These are phyloP conservation scores for Cyanoramphus novaezelandiae DNA, from an alignment of 2,113 vertebrate species.

Conservation along the genomic window DNA sequence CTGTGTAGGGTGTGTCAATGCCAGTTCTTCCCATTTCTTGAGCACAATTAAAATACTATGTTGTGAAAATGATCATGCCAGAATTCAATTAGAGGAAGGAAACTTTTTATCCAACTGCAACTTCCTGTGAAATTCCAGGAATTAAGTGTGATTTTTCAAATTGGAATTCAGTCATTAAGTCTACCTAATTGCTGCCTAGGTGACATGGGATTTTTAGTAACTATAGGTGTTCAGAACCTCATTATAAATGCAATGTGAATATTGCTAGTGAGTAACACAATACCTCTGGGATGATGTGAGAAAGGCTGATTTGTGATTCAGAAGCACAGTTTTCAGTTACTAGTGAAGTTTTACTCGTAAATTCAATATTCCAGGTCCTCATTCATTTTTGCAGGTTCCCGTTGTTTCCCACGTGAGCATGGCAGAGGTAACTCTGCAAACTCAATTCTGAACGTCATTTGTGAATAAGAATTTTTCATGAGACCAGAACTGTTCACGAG, in stretches of 20 bases:
- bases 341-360: neutral
- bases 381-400: neutral
- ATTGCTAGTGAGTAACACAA: neutral
- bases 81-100: neutral
- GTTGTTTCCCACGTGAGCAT: neutral
- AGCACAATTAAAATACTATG: neutral
- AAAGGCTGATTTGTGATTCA: neutral
- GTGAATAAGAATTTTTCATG: neutral
- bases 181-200: neutral
- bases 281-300: neutral
- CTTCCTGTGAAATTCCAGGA: constrained; percentile 29
- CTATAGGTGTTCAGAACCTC: neutral
- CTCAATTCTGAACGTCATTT: neutral
- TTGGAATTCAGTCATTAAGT: neutral
- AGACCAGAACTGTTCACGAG: neutral
- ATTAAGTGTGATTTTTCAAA: constrained; percentile 5
- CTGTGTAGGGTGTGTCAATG: neutral
- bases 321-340: neutral
- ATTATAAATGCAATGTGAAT: neutral
- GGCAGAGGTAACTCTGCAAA: neutral
- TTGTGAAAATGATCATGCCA: neutral
- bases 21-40: neutral
- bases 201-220: neutral
- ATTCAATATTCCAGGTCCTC: neutral
- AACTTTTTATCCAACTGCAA: neutral